Evolutionary conservation across 2,888 invertebrate genomes (phyloP).

Genomic region (Dendrolimus pini): DNA sequence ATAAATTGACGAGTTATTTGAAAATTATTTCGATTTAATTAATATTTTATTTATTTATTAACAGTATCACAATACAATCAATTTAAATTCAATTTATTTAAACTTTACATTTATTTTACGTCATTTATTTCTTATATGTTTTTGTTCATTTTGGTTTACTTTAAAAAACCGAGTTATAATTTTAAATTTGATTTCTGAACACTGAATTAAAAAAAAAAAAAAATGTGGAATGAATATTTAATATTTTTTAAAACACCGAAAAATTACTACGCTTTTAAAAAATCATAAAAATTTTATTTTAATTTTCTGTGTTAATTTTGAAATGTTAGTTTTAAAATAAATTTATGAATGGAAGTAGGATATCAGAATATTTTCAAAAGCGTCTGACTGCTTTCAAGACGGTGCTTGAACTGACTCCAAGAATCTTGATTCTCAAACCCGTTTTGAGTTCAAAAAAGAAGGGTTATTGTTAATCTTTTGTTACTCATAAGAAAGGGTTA

Average conservation of each 20-base stretch:
- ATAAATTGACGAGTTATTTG: not conserved
- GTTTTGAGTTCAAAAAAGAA: not conserved
- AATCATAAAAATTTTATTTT: too few species aligned
- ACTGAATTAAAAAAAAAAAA: too few species aligned
- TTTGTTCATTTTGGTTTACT: not conserved
- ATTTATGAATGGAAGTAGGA: too few species aligned
- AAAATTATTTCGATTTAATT: not conserved
- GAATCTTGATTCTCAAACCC: constrained; percentile 15
- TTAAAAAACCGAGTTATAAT: not conserved
- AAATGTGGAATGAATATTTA: too few species aligned
- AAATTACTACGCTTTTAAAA: too few species aligned
- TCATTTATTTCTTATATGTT: not conserved
- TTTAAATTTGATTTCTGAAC: too few species aligned
- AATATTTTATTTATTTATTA: not conserved
- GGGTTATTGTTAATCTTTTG: constrained; percentile 65
- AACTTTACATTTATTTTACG: too few species aligned
- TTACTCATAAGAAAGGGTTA: constrained; percentile 65
- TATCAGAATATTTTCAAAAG: too few species aligned
- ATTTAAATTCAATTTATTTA: constrained; percentile 8
- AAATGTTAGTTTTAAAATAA: too few species aligned
- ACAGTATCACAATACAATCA: constrained; percentile 5
- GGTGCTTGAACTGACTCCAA: constrained; percentile 62
- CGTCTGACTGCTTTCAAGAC: too few species aligned
- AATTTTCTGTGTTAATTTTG: too few species aligned
- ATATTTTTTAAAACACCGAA: too few species aligned